Percentiles rank a stretch among this genome's conserved stretches.
Conservation (phyloP, 2,797 vertebrate genomes). For the Melanotaenia pygmaea region DNA sequence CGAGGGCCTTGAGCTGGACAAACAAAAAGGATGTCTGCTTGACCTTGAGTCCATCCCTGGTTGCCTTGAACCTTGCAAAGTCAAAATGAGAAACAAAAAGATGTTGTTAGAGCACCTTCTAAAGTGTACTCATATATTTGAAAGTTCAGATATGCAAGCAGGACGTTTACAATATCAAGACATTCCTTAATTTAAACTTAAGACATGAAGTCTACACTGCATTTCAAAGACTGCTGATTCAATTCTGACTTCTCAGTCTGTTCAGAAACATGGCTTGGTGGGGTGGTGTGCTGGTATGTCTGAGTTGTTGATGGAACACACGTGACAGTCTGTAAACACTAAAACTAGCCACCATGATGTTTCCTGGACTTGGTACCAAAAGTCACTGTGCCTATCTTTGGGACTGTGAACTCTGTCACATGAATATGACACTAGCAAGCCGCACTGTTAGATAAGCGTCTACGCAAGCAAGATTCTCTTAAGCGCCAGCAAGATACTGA, state of each 20-base stretch:
- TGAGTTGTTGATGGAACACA: slow-evolving; percentile 41
- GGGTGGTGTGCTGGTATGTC: not conserved
- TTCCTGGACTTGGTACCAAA: slow-evolving; percentile 37
- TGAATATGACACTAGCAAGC: slow-evolving; percentile 57
- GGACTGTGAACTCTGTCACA: slow-evolving; percentile 59
- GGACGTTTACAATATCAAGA: not conserved
- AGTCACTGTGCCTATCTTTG: slow-evolving; percentile 62
- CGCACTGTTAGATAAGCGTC: slow-evolving; percentile 3
- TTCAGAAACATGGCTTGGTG: not conserved
- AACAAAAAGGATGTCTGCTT: slow-evolving; percentile 90
- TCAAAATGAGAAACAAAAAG: slow-evolving; percentile 15
- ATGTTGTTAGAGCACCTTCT: not conserved
- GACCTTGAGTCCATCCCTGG: slow-evolving; percentile 94
- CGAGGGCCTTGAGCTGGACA: slow-evolving; percentile 82
- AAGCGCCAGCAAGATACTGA: not conserved
- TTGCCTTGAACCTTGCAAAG: slow-evolving; percentile 61
- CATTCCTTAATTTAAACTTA: not conserved
- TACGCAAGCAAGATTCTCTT: slow-evolving; percentile 25
- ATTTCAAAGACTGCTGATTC: slow-evolving; percentile 6
- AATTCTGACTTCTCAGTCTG: not conserved
- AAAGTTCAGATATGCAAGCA: not conserved
- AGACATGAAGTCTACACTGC: slow-evolving; percentile 6
- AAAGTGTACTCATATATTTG: not conserved
- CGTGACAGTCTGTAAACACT: slow-evolving; percentile 58
- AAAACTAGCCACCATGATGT: slow-evolving; percentile 32